Percentiles rank a stretch among this genome's conserved stretches.
phyloP scores from a whole-genome alignment of 2,113 vertebrate species.

The Tinamus guttatus region DNA sequence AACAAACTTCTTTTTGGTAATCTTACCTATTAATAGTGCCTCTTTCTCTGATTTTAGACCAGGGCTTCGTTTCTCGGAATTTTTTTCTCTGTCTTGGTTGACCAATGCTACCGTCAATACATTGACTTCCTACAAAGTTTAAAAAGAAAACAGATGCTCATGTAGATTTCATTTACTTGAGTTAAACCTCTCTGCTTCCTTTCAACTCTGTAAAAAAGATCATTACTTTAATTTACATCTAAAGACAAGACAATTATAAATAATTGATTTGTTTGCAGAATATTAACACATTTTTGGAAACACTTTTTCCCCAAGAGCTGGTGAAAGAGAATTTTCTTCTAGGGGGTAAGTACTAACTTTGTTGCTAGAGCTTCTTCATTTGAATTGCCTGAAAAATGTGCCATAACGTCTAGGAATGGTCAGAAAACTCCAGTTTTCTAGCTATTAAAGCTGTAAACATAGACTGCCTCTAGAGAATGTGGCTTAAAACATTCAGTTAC shows the following conservation, averaged over 20 bases:
- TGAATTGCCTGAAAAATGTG: background rate
- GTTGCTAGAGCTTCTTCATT: conserved; percentile 18
- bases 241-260: conserved; percentile 56
- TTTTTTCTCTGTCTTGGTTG: conserved; percentile 85
- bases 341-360: conserved; percentile 7
- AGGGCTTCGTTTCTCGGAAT: conserved; percentile 78
- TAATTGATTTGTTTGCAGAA: conserved; percentile 47
- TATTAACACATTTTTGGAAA: conserved; percentile 24
- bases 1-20: background rate
- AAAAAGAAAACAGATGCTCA: conserved; percentile 62
- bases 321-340: conserved; percentile 11
- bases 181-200: conserved; percentile 17
- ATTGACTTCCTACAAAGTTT: conserved; percentile 83
- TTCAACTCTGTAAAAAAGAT: conserved; percentile 43
- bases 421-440: conserved; percentile 34
- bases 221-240: conserved; percentile 50
- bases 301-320: background rate
- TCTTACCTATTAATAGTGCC: conserved; percentile 90
- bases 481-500: conserved; percentile 1
- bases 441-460: conserved; percentile 23
- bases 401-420: background rate
- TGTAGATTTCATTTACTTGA: conserved; percentile 33
- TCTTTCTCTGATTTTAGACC: conserved; percentile 89
- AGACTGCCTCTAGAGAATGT: background rate
- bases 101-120: conserved; percentile 82